phyloP scores from a whole-genome alignment of 2,888 invertebrate species.

The Blomia tropicalis region DNA sequence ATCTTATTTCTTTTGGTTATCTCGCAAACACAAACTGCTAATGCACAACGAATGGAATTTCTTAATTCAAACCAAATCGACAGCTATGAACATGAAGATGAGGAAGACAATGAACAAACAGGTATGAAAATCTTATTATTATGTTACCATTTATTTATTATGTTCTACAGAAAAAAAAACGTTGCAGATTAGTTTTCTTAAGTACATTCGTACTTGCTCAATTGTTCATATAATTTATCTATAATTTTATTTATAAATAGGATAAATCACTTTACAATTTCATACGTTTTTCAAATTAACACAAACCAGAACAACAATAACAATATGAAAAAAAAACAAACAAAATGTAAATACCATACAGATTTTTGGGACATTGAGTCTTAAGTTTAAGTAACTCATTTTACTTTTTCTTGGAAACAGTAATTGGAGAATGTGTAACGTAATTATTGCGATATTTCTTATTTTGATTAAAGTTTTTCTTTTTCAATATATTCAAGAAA shows the following conservation, averaged over 20 bases:
- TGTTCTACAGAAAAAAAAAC: background rate
- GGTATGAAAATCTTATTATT: background rate
- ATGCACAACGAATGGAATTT: background rate
- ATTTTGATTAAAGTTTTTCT: too few relatives aligned
- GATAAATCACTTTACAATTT: background rate
- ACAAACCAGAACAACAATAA: too few relatives aligned
- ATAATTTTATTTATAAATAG: background rate
- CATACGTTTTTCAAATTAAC: too few relatives aligned
- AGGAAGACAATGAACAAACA: constrained; percentile 11
- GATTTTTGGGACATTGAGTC: too few relatives aligned
- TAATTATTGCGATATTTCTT: too few relatives aligned
- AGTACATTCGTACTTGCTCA: too few relatives aligned
- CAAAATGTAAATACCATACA: too few relatives aligned
- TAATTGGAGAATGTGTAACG: too few relatives aligned
- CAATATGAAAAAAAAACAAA: too few relatives aligned
- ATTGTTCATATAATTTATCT: background rate
- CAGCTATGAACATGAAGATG: constrained; percentile 11
- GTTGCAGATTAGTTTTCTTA: background rate
- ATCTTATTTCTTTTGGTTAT: background rate
- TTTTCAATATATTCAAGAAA: too few relatives aligned
- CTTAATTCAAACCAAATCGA: background rate
- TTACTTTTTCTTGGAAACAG: too few relatives aligned
- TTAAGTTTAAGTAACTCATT: too few relatives aligned
- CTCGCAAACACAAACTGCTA: background rate
- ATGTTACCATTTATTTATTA: background rate